These are phyloP conservation scores for Arothron firmamentum DNA, from an alignment of 2,113 vertebrate genomes.

Conservation along the genomic window DNA sequence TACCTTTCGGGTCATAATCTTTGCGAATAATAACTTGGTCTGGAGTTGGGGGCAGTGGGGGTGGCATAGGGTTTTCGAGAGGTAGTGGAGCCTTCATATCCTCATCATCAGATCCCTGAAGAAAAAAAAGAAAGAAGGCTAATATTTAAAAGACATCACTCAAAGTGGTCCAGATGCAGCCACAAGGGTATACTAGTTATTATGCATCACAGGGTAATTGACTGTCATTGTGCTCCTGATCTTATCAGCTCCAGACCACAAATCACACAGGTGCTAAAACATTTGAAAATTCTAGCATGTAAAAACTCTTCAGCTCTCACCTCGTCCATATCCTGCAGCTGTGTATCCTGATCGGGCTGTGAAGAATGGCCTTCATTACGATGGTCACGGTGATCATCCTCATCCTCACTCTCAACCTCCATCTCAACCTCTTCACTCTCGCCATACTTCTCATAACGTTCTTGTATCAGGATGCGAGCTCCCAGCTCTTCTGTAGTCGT, in stretches of 20 bases:
- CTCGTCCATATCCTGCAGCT: constrained; percentile 99
- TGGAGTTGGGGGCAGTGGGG: constrained; percentile 93
- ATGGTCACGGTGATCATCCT: constrained; percentile 83
- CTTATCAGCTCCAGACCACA: too few species aligned
- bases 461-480: constrained; percentile 95
- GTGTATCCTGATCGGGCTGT: constrained; percentile 94
- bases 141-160: neutral
- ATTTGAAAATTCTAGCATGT: too few species aligned
- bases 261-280: too few species aligned
- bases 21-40: constrained; percentile 98
- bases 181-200: too few species aligned
- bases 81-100: constrained; percentile 88
- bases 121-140: neutral
- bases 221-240: too few species aligned
- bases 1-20: constrained; percentile 98
- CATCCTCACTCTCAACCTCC: constrained; percentile 98
- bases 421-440: constrained; percentile 99
- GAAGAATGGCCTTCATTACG: constrained; percentile 77
- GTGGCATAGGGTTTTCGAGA: constrained; percentile 93
- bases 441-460: constrained; percentile 97
- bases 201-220: too few species aligned
- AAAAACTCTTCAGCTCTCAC: constrained; percentile 56
- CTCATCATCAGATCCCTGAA: constrained; percentile 94
- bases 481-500: constrained; percentile 96
- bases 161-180: too few species aligned